Percentiles rank a stretch among this genome's conserved stretches.
Evolutionary conservation across 64 coral and sea anemone species (phyloP).

Genomic region (Montipora cactus): DNA sequence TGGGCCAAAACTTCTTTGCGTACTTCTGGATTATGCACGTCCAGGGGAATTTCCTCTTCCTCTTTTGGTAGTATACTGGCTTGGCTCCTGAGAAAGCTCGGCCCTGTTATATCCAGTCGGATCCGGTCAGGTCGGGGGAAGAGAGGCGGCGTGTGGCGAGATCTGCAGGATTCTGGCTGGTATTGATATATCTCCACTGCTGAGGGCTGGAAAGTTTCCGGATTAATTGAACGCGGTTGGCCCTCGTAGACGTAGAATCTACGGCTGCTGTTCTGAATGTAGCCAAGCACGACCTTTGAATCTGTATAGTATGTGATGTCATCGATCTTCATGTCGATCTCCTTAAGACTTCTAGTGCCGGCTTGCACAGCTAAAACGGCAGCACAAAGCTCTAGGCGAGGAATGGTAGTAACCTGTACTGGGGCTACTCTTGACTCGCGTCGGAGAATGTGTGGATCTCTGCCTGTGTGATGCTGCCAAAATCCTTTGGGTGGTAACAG

Average conservation of each 20-base stretch:
- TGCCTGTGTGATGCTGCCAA: too few relatives aligned
- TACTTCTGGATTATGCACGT: constrained; percentile 50
- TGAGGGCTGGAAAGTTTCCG: neutral
- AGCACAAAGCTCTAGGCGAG: constrained; percentile 7
- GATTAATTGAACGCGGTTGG: neutral
- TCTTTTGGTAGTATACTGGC: neutral
- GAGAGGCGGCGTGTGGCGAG: constrained; percentile 50
- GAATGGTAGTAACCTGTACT: neutral
- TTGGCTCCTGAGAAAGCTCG: constrained; percentile 24
- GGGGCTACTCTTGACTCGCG: constrained; percentile 50
- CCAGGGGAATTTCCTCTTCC: constrained; percentile 21
- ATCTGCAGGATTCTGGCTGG: constrained; percentile 57
- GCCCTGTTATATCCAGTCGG: constrained; percentile 41
- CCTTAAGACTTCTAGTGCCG: constrained; percentile 4
- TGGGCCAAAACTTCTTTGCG: neutral
- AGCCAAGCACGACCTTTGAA: neutral
- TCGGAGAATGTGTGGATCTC: too few relatives aligned
- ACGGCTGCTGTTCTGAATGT: neutral
- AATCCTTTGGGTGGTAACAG: constrained; percentile 15
- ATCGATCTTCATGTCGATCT: too few relatives aligned
- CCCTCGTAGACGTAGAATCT: neutral
- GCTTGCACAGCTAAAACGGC: constrained; percentile 52
- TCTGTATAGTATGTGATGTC: neutral
- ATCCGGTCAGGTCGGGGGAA: constrained; percentile 7
- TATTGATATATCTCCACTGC: constrained; percentile 62